Base-by-base conservation (phyloP, 1,140 invertebrate genomes). In the Drosophila gunungcola region DNA sequence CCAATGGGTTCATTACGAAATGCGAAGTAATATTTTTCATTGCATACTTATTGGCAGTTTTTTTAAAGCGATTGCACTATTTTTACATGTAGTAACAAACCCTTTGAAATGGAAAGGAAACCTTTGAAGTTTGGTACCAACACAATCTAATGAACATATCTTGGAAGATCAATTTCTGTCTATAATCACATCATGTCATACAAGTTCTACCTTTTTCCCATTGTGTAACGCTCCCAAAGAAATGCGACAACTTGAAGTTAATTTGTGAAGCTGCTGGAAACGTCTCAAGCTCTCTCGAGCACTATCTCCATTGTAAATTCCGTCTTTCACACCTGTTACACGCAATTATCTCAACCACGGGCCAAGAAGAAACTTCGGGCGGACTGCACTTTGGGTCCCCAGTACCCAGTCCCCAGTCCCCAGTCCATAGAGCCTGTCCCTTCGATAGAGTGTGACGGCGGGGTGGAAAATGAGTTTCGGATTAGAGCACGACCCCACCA, bases 241-340 rank as follows among this genome's bases (percentile, higher is more conserved):
- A 74, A 52, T 48, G 51, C 55, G 51, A 72, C 49, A 77, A 69
- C 68, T 81, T 88, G 60, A 86, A 76, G 61, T 76, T 82, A 82
- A 83, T 88, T 88, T 88, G 75, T 63, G 60, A 38, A 62, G 62
- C 64, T 60, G 73, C 53, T 58, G 36, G 51, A 57, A 56, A 57
- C 42, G 49, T 56, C 62, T 65, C 49, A 61, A 70, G 62, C 42
- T 43, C 46, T 53, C 56, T 68, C 51, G 29, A 77, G 72, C 78
- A 80, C 72, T 80, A 75, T 80, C 77, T 73, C 73, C 73, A 90
- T 90, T 84, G 73, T 89, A 90, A 86, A 90, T 90, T 90, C 86
- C 56, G 82, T 83, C 82, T 88, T 90, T 90, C 77, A 83, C 86
- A 90, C 86, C 86, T 90, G 86, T 90, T 90, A 90, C 86, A 90